Percentiles rank a stretch among this genome's conserved stretches.
These are phyloP conservation scores for Mactromeris polynyma DNA, from an alignment of 2,888 invertebrate genomes.

Conservation along the genomic window DNA sequence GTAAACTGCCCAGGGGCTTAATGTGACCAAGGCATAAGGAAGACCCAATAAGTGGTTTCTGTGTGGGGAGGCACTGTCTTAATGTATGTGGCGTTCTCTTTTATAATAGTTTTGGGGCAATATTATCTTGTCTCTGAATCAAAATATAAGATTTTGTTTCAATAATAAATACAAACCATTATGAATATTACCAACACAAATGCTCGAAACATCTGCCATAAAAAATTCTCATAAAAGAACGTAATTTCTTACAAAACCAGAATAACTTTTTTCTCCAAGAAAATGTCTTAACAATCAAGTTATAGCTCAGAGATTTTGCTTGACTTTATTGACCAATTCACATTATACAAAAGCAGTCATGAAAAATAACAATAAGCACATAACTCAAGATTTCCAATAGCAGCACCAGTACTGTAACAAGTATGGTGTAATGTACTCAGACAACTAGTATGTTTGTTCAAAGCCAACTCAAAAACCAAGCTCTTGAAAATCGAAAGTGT, in stretches of 20 bases:
- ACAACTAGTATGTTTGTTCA: background rate
- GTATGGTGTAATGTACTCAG: background rate
- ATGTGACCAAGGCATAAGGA: too few relatives aligned
- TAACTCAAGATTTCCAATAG: background rate
- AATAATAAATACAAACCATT: too few relatives aligned
- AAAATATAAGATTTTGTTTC: too few relatives aligned
- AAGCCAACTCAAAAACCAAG: background rate
- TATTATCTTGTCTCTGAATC: too few relatives aligned
- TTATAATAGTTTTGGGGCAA: too few relatives aligned
- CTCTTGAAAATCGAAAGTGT: background rate
- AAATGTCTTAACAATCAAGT: background rate
- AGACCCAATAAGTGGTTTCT: too few relatives aligned
- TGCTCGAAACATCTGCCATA: background rate
- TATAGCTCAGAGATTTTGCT: background rate
- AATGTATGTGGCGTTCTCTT: too few relatives aligned
- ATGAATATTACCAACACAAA: too few relatives aligned
- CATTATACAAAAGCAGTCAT: background rate
- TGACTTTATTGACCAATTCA: background rate
- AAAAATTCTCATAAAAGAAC: background rate
- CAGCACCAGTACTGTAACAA: background rate
- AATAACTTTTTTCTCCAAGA: background rate
- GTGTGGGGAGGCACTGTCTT: too few relatives aligned
- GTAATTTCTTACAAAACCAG: background rate
- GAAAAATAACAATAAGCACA: background rate
- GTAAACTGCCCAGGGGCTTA: too few relatives aligned